Evolutionary conservation across 2,797 vertebrate species (phyloP), one percentile per base, ranked within the genome.

Genomic region (Syngnathus acus): DNA sequence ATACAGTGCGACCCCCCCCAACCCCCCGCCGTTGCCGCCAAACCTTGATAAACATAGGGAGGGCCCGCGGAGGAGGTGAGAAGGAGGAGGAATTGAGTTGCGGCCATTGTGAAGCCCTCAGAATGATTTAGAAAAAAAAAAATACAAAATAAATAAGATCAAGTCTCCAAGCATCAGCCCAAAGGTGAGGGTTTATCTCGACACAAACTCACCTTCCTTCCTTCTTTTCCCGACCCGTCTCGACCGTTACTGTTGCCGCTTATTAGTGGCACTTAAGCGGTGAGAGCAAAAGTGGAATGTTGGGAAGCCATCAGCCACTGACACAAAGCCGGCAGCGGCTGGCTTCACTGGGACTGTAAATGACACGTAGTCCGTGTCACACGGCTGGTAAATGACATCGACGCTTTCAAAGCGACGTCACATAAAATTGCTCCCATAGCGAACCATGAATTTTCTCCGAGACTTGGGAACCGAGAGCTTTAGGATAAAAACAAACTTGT

Each of bases 11-110:
- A 94, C 96, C 62, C 43, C 40, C 8, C 16, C 3, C n/a, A 23
- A 94, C 45, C 14, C 23, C 38, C 2, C 95, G 95, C 62, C 6
- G 6, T 19, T 1, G 8, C 17, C 38, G 93, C 54, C 14, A 95
- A 97, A 97, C 94, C 97, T 47, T 96, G 95, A 98, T 99, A 99
- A 99, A 99, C 96, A 98, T 95, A 95, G 95, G 96, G 94, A 94
- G 26, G 26, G 13, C 55, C 88, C 84, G 88, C 86, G 88, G 89
- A 84, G 85, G 47, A 84, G 86, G 82, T 78, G 83, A 68, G 78
- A 79, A 79, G 82, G 81, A 81, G 82, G 83, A 79, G 82, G 77
- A 60, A 80, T 81, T 78, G 82, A 84, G 86, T 86, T 81, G 78
- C 81, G 87, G 40, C 60, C 86, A 91, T 92, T 91, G 91, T 92